Conservation (phyloP, 2,888 invertebrate genomes). For the Drosophila gaucha region DNA sequence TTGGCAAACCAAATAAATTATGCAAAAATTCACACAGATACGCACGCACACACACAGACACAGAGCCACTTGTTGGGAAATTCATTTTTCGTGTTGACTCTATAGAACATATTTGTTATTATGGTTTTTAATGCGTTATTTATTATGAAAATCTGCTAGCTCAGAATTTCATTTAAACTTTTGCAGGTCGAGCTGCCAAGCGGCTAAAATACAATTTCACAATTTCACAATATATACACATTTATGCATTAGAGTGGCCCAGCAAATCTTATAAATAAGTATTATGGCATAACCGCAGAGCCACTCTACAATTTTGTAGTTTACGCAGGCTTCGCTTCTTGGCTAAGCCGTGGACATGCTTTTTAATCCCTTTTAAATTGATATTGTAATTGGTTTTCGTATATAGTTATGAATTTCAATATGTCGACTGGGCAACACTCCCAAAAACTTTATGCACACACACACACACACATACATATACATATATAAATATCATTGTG, state of each 20-base stretch:
- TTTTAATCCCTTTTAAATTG: slow-evolving; percentile 80
- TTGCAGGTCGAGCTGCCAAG: slow-evolving; percentile 17
- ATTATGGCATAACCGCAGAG: slow-evolving; percentile 7
- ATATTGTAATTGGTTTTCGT: slow-evolving; percentile 79
- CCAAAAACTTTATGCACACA: slow-evolving; percentile 2
- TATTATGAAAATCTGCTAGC: slow-evolving; percentile 74
- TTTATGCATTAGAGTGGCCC: slow-evolving; percentile 18
- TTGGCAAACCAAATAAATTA: slow-evolving; percentile 69
- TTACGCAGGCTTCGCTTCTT: background rate
- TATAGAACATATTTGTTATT: slow-evolving; percentile 54
- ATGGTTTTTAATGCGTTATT: slow-evolving; percentile 68
- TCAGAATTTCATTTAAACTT: slow-evolving; percentile 71
- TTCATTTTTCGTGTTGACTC: slow-evolving; percentile 29
- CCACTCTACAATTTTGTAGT: slow-evolving; percentile 14
- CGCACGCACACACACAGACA: slow-evolving; percentile 2
- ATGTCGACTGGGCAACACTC: slow-evolving; percentile 47
- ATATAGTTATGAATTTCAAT: slow-evolving; percentile 74
- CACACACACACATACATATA: background rate
- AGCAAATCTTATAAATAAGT: slow-evolving; percentile 36
- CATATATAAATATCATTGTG: background rate
- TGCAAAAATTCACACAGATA: slow-evolving; percentile 53
- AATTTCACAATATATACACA: slow-evolving; percentile 46
- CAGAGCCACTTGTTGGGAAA: slow-evolving; percentile 61
- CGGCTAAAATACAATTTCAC: slow-evolving; percentile 59
- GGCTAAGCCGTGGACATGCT: slow-evolving; percentile 51